phyloP scores from a whole-genome alignment of 2,113 vertebrate species.

The Ciconia boyciana region DNA sequence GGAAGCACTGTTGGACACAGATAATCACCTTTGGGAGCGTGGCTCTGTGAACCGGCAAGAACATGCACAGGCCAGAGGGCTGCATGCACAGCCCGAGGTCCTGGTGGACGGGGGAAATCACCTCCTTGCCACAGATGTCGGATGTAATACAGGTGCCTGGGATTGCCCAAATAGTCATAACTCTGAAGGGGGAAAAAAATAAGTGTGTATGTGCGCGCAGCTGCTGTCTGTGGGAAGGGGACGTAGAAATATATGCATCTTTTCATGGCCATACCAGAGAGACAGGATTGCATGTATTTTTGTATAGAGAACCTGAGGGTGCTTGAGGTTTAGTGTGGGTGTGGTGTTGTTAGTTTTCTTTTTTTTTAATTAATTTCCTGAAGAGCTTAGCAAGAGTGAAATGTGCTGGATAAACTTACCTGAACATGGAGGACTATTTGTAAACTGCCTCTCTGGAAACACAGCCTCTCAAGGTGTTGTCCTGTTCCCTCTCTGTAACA shows the following conservation, averaged over 20 bases:
- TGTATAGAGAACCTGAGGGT: neutral
- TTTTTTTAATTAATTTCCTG: neutral
- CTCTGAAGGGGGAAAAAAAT: accelerated
- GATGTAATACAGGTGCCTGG: neutral
- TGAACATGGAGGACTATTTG: neutral
- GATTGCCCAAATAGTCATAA: neutral
- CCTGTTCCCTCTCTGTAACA: neutral
- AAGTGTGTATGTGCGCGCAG: accelerated
- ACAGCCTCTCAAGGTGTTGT: neutral
- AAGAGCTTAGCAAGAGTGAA: neutral
- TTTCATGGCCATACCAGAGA: neutral
- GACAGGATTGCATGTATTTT: neutral
- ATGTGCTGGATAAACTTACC: neutral
- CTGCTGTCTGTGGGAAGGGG: neutral
- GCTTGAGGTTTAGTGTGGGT: neutral
- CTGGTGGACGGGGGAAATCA: neutral
- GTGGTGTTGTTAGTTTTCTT: too few relatives aligned
- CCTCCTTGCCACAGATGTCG: neutral
- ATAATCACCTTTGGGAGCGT: neutral
- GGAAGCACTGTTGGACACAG: neutral
- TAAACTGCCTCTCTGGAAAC: neutral
- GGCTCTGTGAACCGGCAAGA: neutral
- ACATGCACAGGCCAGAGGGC: neutral
- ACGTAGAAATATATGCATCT: neutral
- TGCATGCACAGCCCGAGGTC: neutral